A percentile compares a stretch with the other conserved stretches of the same genome.
Conservation (phyloP, 2,888 invertebrate species). For the Adelphocoris suturalis region DNA sequence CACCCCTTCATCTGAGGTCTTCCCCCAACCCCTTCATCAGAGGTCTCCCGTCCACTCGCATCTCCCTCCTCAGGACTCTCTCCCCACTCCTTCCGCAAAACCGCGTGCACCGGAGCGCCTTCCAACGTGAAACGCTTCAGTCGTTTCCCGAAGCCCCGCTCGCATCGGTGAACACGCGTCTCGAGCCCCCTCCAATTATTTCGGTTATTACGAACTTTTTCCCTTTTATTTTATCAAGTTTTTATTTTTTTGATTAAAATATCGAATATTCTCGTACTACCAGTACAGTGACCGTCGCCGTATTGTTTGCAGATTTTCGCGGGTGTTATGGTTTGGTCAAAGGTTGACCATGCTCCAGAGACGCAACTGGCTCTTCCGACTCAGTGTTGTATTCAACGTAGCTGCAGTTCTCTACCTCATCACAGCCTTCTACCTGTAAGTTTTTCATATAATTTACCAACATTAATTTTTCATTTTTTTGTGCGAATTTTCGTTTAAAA, state of each 20-base stretch:
- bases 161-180: neutral
- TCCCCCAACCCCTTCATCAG: neutral
- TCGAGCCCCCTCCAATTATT: neutral
- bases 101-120: neutral
- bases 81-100: neutral
- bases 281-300: conserved; percentile 46
- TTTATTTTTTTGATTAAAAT: conserved; percentile 7
- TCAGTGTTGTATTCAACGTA: conserved; percentile 87
- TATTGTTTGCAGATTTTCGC: conserved; percentile 68
- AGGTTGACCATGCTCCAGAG: conserved; percentile 78
- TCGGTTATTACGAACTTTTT: conserved; percentile 18
- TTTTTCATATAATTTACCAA: conserved; percentile 61
- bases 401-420: conserved; percentile 86
- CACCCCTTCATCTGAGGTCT: no score
- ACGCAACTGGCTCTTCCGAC: conserved; percentile 86
- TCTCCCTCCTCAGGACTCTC: neutral
- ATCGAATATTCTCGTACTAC: neutral
- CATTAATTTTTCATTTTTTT: neutral
- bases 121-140: conserved; percentile 18
- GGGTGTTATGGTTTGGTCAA: conserved; percentile 71
- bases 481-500: no score
- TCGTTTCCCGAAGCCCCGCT: neutral
- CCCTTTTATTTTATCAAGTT: neutral
- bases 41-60: neutral
- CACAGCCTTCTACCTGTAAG: conserved; percentile 80